Evolutionary conservation across 2,113 vertebrate species (phyloP).

Genomic region (Bambusicola thoracicus): DNA sequence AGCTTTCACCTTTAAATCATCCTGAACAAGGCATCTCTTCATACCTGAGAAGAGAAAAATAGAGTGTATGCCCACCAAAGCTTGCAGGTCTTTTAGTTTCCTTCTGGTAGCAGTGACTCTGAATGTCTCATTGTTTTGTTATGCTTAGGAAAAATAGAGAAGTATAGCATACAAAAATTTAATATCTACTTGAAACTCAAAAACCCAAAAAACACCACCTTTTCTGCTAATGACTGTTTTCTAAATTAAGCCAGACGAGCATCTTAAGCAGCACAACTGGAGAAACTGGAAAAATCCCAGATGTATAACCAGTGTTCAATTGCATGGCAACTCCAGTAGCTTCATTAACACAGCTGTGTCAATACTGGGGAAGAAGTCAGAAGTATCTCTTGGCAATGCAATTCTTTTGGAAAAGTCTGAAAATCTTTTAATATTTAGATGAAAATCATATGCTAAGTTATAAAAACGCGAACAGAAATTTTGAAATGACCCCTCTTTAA

Average conservation of each 20-base stretch:
- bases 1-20: neutral
- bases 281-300: slow-evolving; percentile 4
- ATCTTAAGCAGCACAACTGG: neutral
- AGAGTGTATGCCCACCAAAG: neutral
- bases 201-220: neutral
- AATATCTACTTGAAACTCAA: neutral
- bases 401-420: neutral
- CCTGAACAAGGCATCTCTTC: neutral
- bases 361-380: neutral
- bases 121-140: neutral
- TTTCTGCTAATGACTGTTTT: neutral
- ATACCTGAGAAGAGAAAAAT: neutral
- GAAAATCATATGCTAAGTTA: neutral
- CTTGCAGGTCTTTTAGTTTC: neutral
- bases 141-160: neutral
- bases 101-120: neutral
- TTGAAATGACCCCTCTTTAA: neutral
- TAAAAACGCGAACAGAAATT: neutral
- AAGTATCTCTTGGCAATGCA: slow-evolving; percentile 36
- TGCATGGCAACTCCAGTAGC: slow-evolving; percentile 12
- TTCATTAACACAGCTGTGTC: slow-evolving; percentile 64
- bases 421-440: neutral
- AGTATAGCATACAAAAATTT: neutral
- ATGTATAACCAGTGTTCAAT: neutral
- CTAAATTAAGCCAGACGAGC: neutral